Conservation (phyloP, 1,140 invertebrate species). For the Cotesia glomerata region DNA sequence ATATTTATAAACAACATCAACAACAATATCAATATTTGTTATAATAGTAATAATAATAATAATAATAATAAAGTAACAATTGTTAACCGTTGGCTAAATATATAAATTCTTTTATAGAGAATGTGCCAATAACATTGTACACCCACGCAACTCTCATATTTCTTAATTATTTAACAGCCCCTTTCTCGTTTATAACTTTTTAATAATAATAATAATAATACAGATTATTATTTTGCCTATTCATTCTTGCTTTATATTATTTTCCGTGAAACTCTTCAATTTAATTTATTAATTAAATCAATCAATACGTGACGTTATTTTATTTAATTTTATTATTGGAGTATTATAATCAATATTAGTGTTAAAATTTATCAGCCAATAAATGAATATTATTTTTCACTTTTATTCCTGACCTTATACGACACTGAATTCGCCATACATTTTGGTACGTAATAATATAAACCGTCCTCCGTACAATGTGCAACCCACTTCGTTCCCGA, state of each 20-base stretch:
- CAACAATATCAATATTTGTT: no score
- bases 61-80: background rate
- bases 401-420: conserved; percentile 29
- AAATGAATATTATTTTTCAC: no score
- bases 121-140: conserved; percentile 10
- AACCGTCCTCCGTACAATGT: background rate
- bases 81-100: conserved; percentile 31
- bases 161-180: background rate
- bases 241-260: no score
- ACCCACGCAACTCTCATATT: conserved; percentile 20
- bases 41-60: no score
- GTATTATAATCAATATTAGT: no score
- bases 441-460: background rate
- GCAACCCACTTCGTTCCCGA: conserved; percentile 36
- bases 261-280: no score
- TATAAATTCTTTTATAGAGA: conserved; percentile 18
- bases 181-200: background rate
- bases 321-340: no score
- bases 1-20: no score
- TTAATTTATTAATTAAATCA: no score
- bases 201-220: background rate
- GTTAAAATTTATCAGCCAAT: no score
- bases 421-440: conserved; percentile 28
- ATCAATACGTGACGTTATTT: no score
- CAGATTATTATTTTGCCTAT: no score